A percentile compares a stretch with the other conserved stretches of the same genome.
Evolutionary conservation across 2,113 vertebrate species (phyloP).

Genomic region (Syngnathoides biaculeatus): DNA sequence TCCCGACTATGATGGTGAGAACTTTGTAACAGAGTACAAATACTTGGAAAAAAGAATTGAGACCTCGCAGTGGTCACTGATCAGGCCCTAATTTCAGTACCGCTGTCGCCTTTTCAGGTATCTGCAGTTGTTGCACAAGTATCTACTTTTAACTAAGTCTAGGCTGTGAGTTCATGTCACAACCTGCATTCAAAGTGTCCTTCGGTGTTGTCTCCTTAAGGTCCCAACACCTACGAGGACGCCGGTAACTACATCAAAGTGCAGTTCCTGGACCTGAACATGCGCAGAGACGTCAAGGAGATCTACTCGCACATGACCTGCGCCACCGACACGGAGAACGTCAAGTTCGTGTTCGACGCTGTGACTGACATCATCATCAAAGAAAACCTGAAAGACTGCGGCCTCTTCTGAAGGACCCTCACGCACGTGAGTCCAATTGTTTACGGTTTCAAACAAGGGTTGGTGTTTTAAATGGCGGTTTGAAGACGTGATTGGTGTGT

Average conservation of each 20-base stretch:
- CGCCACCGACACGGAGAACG: conserved; percentile 96
- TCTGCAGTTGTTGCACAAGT: too few species aligned
- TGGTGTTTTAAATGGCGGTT: background rate
- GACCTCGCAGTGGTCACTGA: too few species aligned
- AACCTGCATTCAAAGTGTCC: background rate
- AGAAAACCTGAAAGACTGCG: conserved; percentile 97
- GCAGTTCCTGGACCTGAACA: conserved; percentile 94
- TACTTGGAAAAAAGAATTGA: background rate
- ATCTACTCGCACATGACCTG: conserved; percentile 99
- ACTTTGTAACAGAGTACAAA: background rate
- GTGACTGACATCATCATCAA: conserved; percentile 99
- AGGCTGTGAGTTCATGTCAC: background rate
- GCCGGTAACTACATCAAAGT: conserved; percentile 94
- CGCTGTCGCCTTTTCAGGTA: background rate
- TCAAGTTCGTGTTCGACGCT: conserved; percentile 97
- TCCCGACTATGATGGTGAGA: conserved; percentile 90
- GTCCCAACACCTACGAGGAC: conserved; percentile 92
- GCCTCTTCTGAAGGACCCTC: conserved; percentile 81
- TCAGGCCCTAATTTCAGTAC: background rate
- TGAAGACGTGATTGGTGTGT: background rate
- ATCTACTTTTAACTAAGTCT: too few species aligned
- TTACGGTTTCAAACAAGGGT: background rate
- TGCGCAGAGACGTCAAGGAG: conserved; percentile 89
- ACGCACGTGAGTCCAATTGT: background rate
- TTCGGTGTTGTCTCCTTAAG: conserved; percentile 50